A percentile compares a stretch with the other conserved stretches of the same genome.
Conservation (phyloP, 2,113 vertebrate species). For the Pollimyrus isidori region DNA sequence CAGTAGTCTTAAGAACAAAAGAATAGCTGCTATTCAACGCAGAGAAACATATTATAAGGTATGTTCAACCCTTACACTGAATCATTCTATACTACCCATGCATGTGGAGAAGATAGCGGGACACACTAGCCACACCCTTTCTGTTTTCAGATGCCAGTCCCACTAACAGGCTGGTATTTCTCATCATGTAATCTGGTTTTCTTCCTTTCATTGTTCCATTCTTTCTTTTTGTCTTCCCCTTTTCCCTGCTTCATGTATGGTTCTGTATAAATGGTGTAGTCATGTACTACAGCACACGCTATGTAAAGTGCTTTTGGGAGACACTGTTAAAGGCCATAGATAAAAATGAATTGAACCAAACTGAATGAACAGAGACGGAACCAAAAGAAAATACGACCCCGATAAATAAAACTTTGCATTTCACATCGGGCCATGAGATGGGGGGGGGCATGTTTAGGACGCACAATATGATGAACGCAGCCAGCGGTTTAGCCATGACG, state of each 20-base stretch:
- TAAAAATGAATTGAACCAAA: background rate
- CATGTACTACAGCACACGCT: background rate
- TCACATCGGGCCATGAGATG: slow-evolving; percentile 11
- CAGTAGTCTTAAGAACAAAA: background rate
- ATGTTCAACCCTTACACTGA: background rate
- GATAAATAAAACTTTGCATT: background rate
- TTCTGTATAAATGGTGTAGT: background rate
- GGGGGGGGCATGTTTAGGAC: background rate
- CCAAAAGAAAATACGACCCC: background rate
- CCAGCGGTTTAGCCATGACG: slow-evolving; percentile 32
- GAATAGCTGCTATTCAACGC: background rate
- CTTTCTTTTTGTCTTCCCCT: background rate
- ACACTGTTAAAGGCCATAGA: background rate
- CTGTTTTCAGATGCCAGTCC: background rate
- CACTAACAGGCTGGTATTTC: background rate
- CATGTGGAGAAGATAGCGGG: background rate
- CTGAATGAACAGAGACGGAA: background rate
- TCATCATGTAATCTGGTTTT: background rate
- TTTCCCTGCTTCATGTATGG: background rate
- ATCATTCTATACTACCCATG: background rate
- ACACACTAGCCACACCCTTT: background rate
- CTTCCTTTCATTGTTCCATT: background rate
- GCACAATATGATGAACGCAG: slow-evolving; percentile 32
- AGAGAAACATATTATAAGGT: background rate
- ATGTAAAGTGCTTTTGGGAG: background rate